Base-by-base conservation (phyloP, 2,797 vertebrate genomes). In the Etheostoma perlongum region DNA sequence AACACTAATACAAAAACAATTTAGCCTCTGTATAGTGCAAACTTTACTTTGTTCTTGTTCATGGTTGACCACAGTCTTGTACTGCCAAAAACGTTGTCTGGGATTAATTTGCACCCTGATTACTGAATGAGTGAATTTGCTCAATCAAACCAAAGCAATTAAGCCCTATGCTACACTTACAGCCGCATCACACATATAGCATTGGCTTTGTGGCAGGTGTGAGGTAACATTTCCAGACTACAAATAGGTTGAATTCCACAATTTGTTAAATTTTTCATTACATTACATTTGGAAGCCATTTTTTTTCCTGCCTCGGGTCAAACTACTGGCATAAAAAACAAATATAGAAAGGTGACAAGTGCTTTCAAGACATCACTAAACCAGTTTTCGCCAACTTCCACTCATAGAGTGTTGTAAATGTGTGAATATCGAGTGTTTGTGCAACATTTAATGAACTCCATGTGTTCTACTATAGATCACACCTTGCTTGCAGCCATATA, bases 391-490 rank as follows among this genome's bases (percentile, higher is more conserved):
- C 63, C 75, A 58, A 47, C 18, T 48, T 67, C 67, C 73, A 71
- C 83, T 76, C 62, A 57, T 30, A 64, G 73, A 74, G 73, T 61
- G 33, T 82, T 88, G 82, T 83, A 72, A 88, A 81, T 58, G 78
- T 91, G 89, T 82, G 81, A 92, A 79, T 84, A 78, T 82, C 76
- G 63, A 67, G 70, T 67, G 81, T 83, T 81, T 88, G 79, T 75
- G 59, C 53, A 59, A 57, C 64, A 30, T 62, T 53, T 88, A 89
- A 91, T 83, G 74, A 79, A 14, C 67, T 86, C 90, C 88, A 92
- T 83, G 78, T 91, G 90, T 67, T 72, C 30, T 14, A 66, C 30
- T 49, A 67, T 79, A 80, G 52, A 85, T 87, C 84, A 83, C 89
- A 87, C 83, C 69, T 85, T 75, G 58, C 74, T 52, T 65, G 64